Evolutionary conservation across 64 coral and sea anemone species (phyloP), one percentile per base, ranked within the genome.

Genomic region (Trachythela sp.): DNA sequence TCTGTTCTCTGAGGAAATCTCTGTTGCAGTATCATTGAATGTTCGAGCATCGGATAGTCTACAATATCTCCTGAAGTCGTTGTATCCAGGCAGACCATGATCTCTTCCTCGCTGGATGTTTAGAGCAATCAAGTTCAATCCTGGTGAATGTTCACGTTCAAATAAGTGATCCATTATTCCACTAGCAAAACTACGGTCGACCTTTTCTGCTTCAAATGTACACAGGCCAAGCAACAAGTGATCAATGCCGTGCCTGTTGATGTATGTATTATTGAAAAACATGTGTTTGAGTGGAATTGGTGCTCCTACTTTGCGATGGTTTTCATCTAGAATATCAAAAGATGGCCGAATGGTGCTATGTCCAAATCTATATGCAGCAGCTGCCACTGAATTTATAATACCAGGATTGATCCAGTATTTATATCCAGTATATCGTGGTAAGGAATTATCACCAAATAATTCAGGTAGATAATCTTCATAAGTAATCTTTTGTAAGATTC

Each of bases 371-470:
- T 37, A 80, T 37, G 75, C 75, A 35, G 75, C 75, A 0, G 75
- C 75, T 15, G 75, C 75, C 6, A 80, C 75, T 35, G 75, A 80
- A 18, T 80, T 80, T 8, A 80, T 80, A 35, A 80, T 39, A 9
- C 75, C 75, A 39, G 75, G 75, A 36, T 80, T 80, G 13, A 80
- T 39, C 75, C 75, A 80, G 75, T 80, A 80, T 80, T 39, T 80
- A 37, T 80, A 80, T 20, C 75, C 75, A 38, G 75, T 36, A 30
- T 80, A 80, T 37, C 33, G 26, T 2, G 75, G 75, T 34, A 80
- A 80, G 20, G 33, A 29, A 35, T 39, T 36, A 4, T 35, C 3
- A 30, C 75, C 75, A 20, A 80, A 30, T 30, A 80, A 36, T 80
- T 35, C 38, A 80, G 75, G 75, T 37, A 80, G 75, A 22, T 29